Conservation (phyloP, 2,888 invertebrate species). For the Stratiomys singularior region DNA sequence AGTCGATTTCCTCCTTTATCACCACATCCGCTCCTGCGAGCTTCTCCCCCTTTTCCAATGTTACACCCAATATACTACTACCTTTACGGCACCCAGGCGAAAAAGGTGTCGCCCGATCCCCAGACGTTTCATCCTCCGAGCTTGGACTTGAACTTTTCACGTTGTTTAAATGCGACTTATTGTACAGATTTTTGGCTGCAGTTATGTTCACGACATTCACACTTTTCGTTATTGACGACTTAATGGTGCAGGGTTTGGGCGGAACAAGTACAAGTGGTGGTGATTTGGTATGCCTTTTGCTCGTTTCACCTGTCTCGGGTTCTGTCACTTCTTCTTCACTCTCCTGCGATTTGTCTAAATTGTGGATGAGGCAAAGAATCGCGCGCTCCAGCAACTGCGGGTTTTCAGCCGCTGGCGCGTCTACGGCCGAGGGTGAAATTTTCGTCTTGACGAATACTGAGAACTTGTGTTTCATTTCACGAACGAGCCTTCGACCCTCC, state of each 20-base stretch:
- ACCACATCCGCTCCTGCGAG: conserved; percentile 15
- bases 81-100: conserved; percentile 10
- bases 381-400: conserved; percentile 77
- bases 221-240: conserved; percentile 65
- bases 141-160: conserved; percentile 28
- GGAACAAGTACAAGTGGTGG: conserved; percentile 64
- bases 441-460: conserved; percentile 74
- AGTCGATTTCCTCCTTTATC: conserved; percentile 52
- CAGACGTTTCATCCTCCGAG: background rate
- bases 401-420: conserved; percentile 73
- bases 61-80: conserved; percentile 21
- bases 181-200: conserved; percentile 59
- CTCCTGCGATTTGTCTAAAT: conserved; percentile 60
- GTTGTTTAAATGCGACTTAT: conserved; percentile 42
- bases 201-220: conserved; percentile 63
- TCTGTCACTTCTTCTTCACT: conserved; percentile 55
- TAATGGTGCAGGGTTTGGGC: conserved; percentile 63
- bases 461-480: conserved; percentile 83
- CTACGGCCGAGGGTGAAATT: conserved; percentile 63
- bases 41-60: background rate
- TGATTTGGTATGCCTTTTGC: conserved; percentile 57
- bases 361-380: conserved; percentile 75
- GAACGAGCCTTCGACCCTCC: conserved; percentile 77
- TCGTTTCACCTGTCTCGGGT: conserved; percentile 1
- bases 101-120: background rate